These are phyloP conservation scores for Asbolus verrucosus DNA, from an alignment of 1,140 invertebrate genomes.

Conservation along the genomic window DNA sequence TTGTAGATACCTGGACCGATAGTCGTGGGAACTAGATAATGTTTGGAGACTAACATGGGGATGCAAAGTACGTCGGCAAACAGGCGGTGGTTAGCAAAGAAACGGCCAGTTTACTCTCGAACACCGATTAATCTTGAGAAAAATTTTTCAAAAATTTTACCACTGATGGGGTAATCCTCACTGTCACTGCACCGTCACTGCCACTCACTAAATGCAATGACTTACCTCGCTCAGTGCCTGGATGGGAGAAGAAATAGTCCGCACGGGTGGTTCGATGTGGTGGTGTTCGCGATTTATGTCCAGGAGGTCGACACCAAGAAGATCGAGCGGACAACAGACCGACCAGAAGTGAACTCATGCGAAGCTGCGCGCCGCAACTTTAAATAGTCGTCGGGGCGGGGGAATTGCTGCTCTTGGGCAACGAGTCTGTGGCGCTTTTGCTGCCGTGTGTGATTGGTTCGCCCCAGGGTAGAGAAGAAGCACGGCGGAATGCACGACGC, in stretches of 20 bases:
- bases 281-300: conserved; percentile 43
- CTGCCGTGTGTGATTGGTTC: conserved; percentile 56
- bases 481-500: conserved; percentile 45
- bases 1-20: conserved; percentile 33
- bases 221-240: neutral
- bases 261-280: conserved; percentile 11
- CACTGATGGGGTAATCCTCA: conserved; percentile 22
- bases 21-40: conserved; percentile 51
- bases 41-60: conserved; percentile 52
- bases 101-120: conserved; percentile 4
- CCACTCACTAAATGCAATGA: conserved; percentile 18
- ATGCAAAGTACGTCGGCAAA: conserved; percentile 57
- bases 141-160: conserved; percentile 27
- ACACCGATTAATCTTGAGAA: neutral
- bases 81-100: conserved; percentile 51
- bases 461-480: conserved; percentile 60
- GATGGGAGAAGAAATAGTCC: conserved; percentile 9
- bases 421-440: conserved; percentile 52
- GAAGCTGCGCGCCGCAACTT: conserved; percentile 59
- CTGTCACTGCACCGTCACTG: conserved; percentile 36
- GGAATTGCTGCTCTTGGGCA: conserved; percentile 56
- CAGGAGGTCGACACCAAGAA: conserved; percentile 46
- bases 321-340: conserved; percentile 57
- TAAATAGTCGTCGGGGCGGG: conserved; percentile 61
- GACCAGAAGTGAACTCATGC: conserved; percentile 62